phyloP scores from a whole-genome alignment of 2,797 vertebrate species.

The Macropodus opercularis region DNA sequence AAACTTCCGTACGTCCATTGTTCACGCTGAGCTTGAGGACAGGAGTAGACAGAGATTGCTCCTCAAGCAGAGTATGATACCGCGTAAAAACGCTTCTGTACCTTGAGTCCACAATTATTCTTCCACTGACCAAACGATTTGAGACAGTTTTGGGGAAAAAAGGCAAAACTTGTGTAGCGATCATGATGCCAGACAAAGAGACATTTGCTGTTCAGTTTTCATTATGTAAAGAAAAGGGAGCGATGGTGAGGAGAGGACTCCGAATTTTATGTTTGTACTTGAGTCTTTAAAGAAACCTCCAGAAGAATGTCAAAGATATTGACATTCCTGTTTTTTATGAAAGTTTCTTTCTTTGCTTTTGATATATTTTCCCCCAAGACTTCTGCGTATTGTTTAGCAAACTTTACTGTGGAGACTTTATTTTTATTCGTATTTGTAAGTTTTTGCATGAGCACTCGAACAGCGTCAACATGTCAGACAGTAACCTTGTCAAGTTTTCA shows the following conservation, averaged over 20 bases:
- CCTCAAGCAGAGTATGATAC: too few species aligned
- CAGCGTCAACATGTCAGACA: slow-evolving; percentile 12
- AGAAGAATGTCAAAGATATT: slow-evolving; percentile 51
- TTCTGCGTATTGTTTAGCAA: slow-evolving; percentile 28
- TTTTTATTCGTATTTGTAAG: slow-evolving; percentile 4
- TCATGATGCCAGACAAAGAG: slow-evolving; percentile 29
- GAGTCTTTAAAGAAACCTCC: slow-evolving; percentile 41
- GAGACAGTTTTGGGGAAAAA: not conserved
- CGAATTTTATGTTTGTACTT: slow-evolving; percentile 29
- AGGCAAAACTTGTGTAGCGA: not conserved
- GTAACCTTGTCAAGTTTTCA: slow-evolving; percentile 34
- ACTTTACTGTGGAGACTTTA: slow-evolving; percentile 15
- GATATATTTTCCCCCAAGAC: slow-evolving; percentile 18
- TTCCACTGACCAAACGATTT: not conserved
- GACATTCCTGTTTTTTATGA: slow-evolving; percentile 25
- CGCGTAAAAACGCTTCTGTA: too few species aligned
- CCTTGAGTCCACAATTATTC: not conserved
- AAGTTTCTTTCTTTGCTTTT: slow-evolving; percentile 39
- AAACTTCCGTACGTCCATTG: too few species aligned
- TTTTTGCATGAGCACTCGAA: slow-evolving; percentile 16
- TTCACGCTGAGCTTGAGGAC: too few species aligned
- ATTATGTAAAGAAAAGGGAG: slow-evolving; percentile 34
- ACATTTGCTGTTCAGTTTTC: slow-evolving; percentile 20
- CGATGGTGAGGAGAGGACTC: slow-evolving; percentile 18
- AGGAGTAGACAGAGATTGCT: too few species aligned